These are phyloP conservation scores for Sminthopsis crassicaudata DNA, from an alignment of 2,113 vertebrate species.

Conservation along the genomic window DNA sequence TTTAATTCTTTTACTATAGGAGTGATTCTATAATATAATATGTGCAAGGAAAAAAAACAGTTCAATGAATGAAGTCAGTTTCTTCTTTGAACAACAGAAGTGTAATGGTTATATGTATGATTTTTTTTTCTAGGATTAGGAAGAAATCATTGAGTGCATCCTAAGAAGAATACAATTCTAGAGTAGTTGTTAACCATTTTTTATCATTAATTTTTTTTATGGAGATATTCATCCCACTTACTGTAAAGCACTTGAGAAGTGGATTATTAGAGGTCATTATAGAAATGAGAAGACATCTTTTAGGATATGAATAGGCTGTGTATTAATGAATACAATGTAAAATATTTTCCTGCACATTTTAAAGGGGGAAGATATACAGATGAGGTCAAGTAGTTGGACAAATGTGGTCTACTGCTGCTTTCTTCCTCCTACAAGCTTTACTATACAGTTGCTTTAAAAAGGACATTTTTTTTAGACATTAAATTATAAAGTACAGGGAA, in stretches of 20 bases:
- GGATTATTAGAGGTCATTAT: neutral
- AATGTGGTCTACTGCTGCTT: neutral
- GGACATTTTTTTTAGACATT: neutral
- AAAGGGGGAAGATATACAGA: neutral
- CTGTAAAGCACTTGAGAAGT: neutral
- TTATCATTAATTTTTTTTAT: neutral
- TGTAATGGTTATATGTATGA: neutral
- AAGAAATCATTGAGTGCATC: neutral
- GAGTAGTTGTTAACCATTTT: neutral
- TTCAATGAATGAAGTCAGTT: neutral
- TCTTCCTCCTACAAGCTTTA: neutral
- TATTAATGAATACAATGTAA: neutral
- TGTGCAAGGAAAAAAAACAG: neutral
- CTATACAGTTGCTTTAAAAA: slow-evolving; percentile 17
- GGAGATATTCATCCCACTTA: neutral
- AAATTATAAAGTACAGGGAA: neutral
- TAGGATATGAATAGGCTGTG: neutral
- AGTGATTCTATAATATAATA: neutral
- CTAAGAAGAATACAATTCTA: neutral
- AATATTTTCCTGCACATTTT: neutral
- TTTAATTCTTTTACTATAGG: neutral
- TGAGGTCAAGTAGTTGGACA: neutral
- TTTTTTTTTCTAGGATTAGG: neutral
- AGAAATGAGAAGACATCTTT: neutral
- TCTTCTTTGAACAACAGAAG: neutral